Conservation (phyloP, 1,140 invertebrate genomes). For the Akabosia matsudoensis region DNA sequence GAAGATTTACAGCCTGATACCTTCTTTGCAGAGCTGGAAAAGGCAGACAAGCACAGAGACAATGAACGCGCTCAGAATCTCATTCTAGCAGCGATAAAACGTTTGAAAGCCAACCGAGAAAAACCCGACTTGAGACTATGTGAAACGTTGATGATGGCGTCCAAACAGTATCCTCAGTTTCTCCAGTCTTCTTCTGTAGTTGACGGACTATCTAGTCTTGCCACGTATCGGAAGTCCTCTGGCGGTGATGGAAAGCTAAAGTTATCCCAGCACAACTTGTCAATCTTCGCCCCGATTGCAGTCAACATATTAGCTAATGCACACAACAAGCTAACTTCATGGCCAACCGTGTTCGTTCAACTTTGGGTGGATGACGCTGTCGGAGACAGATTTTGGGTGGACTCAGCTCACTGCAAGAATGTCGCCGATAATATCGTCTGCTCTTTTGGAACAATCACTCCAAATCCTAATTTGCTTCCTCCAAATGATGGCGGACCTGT, state of each 20-base stretch:
- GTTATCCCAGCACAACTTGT: constrained; percentile 9
- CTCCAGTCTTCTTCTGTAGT: constrained; percentile 26
- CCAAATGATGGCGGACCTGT: constrained; percentile 48
- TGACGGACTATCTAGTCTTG: constrained; percentile 21
- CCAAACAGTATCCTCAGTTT: constrained; percentile 14
- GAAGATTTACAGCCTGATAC: not conserved
- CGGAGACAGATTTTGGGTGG: constrained; percentile 88
- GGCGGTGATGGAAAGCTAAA: constrained; percentile 36
- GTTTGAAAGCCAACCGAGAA: constrained; percentile 30
- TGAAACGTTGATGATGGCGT: constrained; percentile 23
- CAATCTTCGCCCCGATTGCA: constrained; percentile 15
- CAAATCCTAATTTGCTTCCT: constrained; percentile 60
- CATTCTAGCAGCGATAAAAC: constrained; percentile 31
- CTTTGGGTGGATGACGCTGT: constrained; percentile 91
- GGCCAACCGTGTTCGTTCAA: constrained; percentile 51
- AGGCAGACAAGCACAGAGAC: constrained; percentile 14
- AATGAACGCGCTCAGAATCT: constrained; percentile 24
- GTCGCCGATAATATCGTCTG: constrained; percentile 90
- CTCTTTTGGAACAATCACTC: constrained; percentile 79
- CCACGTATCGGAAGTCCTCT: not conserved
- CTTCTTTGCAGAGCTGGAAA: not conserved
- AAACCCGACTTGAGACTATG: constrained; percentile 34
- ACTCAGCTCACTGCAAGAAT: constrained; percentile 81
- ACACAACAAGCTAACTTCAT: not conserved
- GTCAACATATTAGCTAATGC: constrained; percentile 9